Conservation (phyloP, 1,140 invertebrate genomes). For the Zophobas atratus region DNA sequence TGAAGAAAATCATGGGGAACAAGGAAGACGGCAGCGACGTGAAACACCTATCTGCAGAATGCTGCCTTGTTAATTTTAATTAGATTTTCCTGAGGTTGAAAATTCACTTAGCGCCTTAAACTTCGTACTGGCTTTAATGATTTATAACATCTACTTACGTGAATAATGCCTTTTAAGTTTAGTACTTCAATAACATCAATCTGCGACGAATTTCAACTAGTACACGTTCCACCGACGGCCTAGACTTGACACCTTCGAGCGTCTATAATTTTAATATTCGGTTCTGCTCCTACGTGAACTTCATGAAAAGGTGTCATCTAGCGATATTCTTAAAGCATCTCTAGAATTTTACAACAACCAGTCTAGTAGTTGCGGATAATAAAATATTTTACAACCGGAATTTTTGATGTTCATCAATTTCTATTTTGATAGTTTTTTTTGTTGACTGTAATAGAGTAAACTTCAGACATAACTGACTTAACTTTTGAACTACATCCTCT, state of each 20-base stretch:
- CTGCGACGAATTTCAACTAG: constrained; percentile 12
- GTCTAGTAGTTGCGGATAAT: too few relatives aligned
- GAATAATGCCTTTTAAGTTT: constrained; percentile 38
- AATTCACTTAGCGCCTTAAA: constrained; percentile 40
- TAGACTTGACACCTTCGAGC: background rate
- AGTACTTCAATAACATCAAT: constrained; percentile 43
- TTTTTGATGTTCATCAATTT: too few relatives aligned
- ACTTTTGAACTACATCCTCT: background rate
- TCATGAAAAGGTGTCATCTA: background rate
- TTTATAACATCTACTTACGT: constrained; percentile 40
- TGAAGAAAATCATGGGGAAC: constrained; percentile 7
- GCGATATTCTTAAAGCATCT: background rate
- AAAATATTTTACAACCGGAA: too few relatives aligned
- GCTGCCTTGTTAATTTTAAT: constrained; percentile 41
- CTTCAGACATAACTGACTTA: too few relatives aligned
- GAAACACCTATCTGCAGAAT: constrained; percentile 14
- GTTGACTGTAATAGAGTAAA: too few relatives aligned
- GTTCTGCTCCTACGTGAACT: constrained; percentile 17
- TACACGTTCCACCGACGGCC: background rate
- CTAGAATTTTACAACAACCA: background rate
- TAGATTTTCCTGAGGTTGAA: constrained; percentile 43
- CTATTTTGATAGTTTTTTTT: too few relatives aligned
- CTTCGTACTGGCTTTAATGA: constrained; percentile 30
- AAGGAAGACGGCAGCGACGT: background rate
- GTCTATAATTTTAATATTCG: constrained; percentile 28